Conservation (phyloP, 2,113 vertebrate species). For the Rafetus swinhoei region DNA sequence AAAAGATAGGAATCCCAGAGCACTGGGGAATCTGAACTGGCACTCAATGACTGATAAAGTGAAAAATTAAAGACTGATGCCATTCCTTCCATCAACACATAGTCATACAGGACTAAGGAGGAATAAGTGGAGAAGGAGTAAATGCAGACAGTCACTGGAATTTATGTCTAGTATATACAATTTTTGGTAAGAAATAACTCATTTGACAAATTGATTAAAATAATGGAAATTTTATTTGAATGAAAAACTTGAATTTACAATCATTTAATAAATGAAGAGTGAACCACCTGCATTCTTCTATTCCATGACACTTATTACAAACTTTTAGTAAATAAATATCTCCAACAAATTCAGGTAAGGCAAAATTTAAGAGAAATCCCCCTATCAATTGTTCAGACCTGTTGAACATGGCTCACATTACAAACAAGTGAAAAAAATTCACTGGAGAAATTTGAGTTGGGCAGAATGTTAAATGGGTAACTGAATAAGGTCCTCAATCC, state of each 20-base stretch:
- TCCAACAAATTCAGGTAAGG: constrained; percentile 84
- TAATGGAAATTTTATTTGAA: constrained; percentile 87
- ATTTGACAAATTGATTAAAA: constrained; percentile 71
- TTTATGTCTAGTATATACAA: neutral
- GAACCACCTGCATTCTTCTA: constrained; percentile 79
- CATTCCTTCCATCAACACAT: neutral
- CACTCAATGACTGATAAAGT: neutral
- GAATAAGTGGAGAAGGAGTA: neutral
- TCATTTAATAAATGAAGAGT: constrained; percentile 84
- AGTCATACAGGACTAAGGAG: neutral
- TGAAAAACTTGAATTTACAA: constrained; percentile 86
- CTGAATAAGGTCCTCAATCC: constrained; percentile 73
- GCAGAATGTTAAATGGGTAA: constrained; percentile 60
- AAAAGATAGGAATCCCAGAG: neutral
- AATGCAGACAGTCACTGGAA: constrained; percentile 22
- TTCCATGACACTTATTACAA: constrained; percentile 79
- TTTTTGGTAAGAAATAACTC: neutral
- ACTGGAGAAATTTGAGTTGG: constrained; percentile 61
- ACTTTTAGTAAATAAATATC: constrained; percentile 84
- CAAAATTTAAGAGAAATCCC: constrained; percentile 80
- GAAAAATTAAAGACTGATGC: neutral
- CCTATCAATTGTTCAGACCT: constrained; percentile 71
- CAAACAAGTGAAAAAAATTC: constrained; percentile 76
- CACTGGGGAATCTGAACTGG: neutral
- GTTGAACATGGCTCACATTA: constrained; percentile 75